Percentiles rank a stretch among this genome's conserved stretches.
phyloP scores from a whole-genome alignment of 2,113 vertebrate species.

The Microcebus lehilahytsara region DNA sequence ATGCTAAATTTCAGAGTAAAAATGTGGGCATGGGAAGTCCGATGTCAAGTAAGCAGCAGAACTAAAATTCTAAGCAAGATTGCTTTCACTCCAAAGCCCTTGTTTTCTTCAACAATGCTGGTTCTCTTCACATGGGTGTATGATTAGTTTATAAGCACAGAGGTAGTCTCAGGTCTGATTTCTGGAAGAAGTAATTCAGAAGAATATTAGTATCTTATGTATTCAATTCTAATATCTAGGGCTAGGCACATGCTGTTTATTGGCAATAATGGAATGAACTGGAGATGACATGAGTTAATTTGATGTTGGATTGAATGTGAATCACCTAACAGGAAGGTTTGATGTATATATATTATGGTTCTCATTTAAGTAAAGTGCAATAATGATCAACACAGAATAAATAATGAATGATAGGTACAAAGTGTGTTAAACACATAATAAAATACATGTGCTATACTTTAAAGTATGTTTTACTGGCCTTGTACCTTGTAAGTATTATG shows the following conservation, averaged over 20 bases:
- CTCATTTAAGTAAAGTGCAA: background rate
- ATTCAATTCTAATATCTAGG: background rate
- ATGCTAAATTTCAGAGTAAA: background rate
- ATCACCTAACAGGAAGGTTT: background rate
- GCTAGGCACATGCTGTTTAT: background rate
- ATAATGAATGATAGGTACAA: background rate
- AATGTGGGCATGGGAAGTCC: background rate
- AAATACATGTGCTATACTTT: background rate
- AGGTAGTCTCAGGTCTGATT: background rate
- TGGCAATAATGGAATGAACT: background rate
- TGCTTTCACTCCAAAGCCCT: background rate
- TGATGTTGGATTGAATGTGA: background rate
- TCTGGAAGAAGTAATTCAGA: background rate
- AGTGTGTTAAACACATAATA: background rate
- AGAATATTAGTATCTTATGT: background rate
- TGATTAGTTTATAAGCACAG: background rate
- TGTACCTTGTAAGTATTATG: background rate
- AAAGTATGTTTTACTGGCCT: background rate
- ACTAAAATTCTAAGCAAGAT: background rate
- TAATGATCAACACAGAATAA: background rate
- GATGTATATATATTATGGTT: background rate
- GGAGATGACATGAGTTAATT: background rate
- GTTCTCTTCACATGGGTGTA: background rate
- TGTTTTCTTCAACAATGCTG: background rate
- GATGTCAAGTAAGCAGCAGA: background rate